Evolutionary conservation across 2,888 invertebrate species (phyloP).

Genomic region (Trachelus stipa): DNA sequence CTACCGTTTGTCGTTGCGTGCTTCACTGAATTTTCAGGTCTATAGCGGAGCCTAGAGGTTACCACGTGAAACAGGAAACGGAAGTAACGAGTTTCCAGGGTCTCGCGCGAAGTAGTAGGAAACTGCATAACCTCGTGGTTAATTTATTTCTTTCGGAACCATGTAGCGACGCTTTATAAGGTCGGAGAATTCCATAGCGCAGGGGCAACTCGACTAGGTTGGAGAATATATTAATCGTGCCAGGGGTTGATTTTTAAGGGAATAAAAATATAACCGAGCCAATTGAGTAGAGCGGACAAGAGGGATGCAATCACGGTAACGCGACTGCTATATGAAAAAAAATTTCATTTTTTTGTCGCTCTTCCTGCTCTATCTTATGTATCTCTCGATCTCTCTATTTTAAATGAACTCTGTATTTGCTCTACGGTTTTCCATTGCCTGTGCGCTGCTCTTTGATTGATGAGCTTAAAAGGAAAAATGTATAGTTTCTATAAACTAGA

Average conservation of each 20-base stretch:
- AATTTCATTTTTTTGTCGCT: neutral
- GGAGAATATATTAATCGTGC: neutral
- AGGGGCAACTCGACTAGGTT: neutral
- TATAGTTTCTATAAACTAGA: neutral
- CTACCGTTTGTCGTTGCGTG: neutral
- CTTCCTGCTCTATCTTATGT: neutral
- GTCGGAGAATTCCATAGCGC: neutral
- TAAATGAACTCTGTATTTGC: neutral
- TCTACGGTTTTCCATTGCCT: neutral
- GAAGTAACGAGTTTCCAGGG: neutral
- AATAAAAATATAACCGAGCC: neutral
- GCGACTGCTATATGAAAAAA: neutral
- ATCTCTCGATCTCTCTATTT: neutral
- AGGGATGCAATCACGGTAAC: neutral
- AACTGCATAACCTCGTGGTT: neutral
- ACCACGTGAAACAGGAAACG: neutral
- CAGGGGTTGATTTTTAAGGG: neutral
- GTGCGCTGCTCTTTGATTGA: neutral
- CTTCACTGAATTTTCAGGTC: neutral
- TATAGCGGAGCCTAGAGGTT: neutral
- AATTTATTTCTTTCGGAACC: neutral
- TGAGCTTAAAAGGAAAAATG: neutral
- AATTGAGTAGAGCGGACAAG: neutral
- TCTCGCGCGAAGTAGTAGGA: neutral
- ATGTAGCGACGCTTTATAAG: neutral